These are phyloP conservation scores for Chloropsis cyanopogon DNA, from an alignment of 2,113 vertebrate genomes.

Conservation along the genomic window DNA sequence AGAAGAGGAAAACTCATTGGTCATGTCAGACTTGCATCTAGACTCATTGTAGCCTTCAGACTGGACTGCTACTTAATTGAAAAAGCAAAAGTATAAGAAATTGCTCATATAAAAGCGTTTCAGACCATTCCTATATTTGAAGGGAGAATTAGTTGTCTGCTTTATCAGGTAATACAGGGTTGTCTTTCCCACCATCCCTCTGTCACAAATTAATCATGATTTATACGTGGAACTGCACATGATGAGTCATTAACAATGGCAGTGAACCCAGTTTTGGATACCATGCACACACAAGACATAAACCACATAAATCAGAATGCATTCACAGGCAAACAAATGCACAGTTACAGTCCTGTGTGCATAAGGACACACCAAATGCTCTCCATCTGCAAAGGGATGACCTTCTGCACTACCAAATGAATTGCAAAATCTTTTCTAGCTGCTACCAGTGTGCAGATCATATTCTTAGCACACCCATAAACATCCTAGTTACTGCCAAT, in stretches of 20 bases:
- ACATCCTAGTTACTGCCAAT: constrained; percentile 65
- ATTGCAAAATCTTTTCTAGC: constrained; percentile 45
- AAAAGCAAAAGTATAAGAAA: background rate
- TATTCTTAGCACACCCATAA: constrained; percentile 56
- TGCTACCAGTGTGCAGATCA: constrained; percentile 49
- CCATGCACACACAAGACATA: fast-evolving
- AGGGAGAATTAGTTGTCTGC: background rate
- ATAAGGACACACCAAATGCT: background rate
- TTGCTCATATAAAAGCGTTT: background rate
- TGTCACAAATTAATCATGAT: background rate
- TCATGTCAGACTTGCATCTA: background rate
- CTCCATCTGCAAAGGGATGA: constrained; percentile 37
- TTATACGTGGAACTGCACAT: background rate
- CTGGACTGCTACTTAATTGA: background rate
- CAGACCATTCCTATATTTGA: background rate
- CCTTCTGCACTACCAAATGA: constrained; percentile 56
- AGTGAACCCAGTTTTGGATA: fast-evolving
- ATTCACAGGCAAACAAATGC: background rate
- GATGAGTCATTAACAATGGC: background rate
- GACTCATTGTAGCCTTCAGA: background rate
- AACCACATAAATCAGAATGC: background rate
- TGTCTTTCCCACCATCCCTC: background rate
- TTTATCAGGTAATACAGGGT: background rate
- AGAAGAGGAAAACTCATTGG: background rate
- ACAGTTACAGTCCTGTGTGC: background rate